Evolutionary conservation across 2,888 invertebrate genomes (phyloP).

Genomic region (Tiliacea aurago): DNA sequence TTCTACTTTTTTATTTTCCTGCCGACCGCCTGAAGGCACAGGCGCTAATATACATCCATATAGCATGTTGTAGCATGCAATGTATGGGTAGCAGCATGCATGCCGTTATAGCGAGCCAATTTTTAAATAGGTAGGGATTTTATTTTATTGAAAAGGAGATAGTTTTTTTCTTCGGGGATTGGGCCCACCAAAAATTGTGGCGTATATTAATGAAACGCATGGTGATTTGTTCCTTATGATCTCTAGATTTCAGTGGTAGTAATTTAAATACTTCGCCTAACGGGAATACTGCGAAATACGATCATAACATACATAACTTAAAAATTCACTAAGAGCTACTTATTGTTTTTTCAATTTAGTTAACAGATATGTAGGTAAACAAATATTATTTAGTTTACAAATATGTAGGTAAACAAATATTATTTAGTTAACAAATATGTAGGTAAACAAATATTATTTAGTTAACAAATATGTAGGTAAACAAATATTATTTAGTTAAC

Average conservation of each 20-base stretch:
- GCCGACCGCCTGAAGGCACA: conserved; percentile 50
- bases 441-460: no score
- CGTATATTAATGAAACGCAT: neutral
- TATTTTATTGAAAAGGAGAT: no score
- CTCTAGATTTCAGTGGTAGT: neutral
- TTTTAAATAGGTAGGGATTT: conserved; percentile 13
- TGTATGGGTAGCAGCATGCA: conserved; percentile 15
- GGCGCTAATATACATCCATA: conserved; percentile 46
- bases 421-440: no score
- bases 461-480: no score
- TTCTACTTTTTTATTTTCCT: conserved; percentile 55
- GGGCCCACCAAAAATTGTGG: neutral
- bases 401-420: no score
- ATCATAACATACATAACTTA: no score
- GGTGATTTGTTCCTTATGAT: neutral
- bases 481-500: no score
- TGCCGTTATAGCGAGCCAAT: conserved; percentile 9
- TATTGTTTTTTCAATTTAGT: neutral
- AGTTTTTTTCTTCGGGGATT: neutral
- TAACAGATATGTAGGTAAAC: no score
- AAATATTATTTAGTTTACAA: no score
- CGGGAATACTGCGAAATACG: neutral
- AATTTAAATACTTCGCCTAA: no score
- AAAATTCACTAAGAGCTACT: no score
- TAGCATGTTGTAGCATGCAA: conserved; percentile 16